Base-by-base conservation (phyloP, 2,888 invertebrate species). In the Lymantria monacha region DNA sequence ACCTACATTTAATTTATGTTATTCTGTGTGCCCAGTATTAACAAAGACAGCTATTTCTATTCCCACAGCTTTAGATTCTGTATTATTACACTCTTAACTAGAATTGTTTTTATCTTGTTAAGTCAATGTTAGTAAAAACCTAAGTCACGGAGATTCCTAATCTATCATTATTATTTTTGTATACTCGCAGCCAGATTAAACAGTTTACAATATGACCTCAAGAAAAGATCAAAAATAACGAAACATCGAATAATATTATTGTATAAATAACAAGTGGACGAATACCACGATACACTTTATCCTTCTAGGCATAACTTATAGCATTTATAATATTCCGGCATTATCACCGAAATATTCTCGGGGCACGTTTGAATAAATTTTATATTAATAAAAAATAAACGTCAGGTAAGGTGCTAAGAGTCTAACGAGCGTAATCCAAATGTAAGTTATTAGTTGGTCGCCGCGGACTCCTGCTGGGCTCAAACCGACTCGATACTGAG, bases 401-500 rank as follows among this genome's bases (percentile, higher is more conserved):
- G 83, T 82, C 79, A 76, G 76, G 70, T 76, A 88, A 89, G 90
- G 89, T 88, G 90, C 87, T 85, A 89, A 89, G 88, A 87, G 85
- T 79, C 85, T 90, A 89, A 89, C 88, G 89, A 89, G 89, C 81
- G 83, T 89, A 89, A 89, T 89, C 88, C 83, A 77, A 83, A 82
- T 86, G 87, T 90, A 89, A 89, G 85, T 87, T 89, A 88, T 88
- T 87, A 87, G 87, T 76, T 76, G 81, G 71, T 63, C 72, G 75
- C 77, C 62, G 62, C 60, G 79, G 75, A 75, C 81, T 71, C 88
- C 85, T 71, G 87, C 87, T 86, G 90, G 63, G 87, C 80, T 69
- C 74, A 72, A 66, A 67, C 54, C 76, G 73, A 71, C 66, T 82
- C 85, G 81, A 83, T 82, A 78, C 70, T 68, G 69, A 78, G 81